A percentile compares a stretch with the other conserved stretches of the same genome.
Evolutionary conservation across 2,797 vertebrate species (phyloP).

Genomic region (Steatocranus sp.): DNA sequence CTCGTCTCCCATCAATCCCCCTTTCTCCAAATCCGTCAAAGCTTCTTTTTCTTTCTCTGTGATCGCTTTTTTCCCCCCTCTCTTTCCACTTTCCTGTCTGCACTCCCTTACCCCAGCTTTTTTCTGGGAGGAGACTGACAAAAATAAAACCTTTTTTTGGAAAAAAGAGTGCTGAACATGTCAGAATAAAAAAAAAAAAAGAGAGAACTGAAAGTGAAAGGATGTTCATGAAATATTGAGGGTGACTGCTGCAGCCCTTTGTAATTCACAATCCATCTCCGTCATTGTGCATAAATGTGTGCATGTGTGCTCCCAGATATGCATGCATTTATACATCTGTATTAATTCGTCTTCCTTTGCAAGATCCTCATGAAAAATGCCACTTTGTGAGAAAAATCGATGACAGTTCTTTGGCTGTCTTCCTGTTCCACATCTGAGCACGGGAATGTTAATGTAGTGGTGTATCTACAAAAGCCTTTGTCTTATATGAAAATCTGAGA

Average conservation of each 20-base stretch:
- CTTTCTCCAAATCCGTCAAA: conserved; percentile 25
- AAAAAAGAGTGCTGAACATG: conserved; percentile 29
- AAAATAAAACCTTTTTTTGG: conserved; percentile 22
- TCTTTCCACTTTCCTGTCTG: conserved; percentile 4
- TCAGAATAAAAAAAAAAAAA: conserved; percentile 25
- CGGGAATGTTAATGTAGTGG: not conserved
- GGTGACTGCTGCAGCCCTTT: conserved; percentile 28
- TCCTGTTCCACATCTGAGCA: not conserved
- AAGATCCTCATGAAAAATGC: not conserved
- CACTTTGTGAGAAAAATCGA: not conserved
- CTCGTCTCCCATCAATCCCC: conserved; percentile 23
- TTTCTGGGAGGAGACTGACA: conserved; percentile 12
- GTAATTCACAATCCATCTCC: conserved; percentile 13
- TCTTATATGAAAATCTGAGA: not conserved
- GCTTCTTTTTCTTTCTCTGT: not conserved
- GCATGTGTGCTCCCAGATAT: not conserved
- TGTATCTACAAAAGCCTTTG: not conserved
- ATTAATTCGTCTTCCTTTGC: not conserved
- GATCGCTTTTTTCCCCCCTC: not conserved
- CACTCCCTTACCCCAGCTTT: not conserved
- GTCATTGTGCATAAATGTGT: conserved; percentile 8
- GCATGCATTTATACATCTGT: not conserved
- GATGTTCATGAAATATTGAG: conserved; percentile 63
- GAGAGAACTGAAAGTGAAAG: conserved; percentile 10
- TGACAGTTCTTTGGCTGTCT: not conserved